phyloP scores from a whole-genome alignment of 2,888 invertebrate species.

The Argynnis bischoffii region DNA sequence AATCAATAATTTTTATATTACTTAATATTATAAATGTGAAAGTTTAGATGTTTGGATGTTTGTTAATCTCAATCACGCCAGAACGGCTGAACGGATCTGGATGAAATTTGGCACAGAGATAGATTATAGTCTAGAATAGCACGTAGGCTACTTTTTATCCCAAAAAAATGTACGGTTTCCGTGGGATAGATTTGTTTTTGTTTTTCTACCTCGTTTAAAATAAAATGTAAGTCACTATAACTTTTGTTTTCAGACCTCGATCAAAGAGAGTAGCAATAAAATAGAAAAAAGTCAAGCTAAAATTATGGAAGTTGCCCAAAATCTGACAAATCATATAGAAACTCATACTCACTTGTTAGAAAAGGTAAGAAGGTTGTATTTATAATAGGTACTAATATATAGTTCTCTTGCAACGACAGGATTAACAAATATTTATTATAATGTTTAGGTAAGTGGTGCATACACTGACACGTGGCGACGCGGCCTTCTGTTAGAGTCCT shows the following conservation, averaged over 20 bases:
- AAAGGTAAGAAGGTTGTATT: constrained; percentile 56
- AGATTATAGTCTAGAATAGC: no score
- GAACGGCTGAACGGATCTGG: no score
- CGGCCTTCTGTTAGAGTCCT: constrained; percentile 69
- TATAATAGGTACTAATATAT: neutral
- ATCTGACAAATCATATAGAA: constrained; percentile 67
- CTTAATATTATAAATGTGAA: no score
- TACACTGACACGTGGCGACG: constrained; percentile 84
- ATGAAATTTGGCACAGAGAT: no score
- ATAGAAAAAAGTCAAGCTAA: constrained; percentile 68
- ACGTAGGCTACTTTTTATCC: no score
- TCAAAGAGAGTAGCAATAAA: constrained; percentile 70
- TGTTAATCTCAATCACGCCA: no score
- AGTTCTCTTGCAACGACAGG: neutral
- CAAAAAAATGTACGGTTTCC: no score
- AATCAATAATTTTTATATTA: neutral
- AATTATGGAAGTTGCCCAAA: constrained; percentile 65
- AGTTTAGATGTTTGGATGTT: no score
- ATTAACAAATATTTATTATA: constrained; percentile 11
- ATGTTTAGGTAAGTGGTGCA: constrained; percentile 82
- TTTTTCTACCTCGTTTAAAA: no score
- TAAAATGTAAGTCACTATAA: neutral
- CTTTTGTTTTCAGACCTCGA: constrained; percentile 65
- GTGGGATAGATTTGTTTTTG: no score
- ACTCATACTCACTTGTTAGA: constrained; percentile 67